Evolutionary conservation across 1,140 invertebrate species (phyloP).

Genomic region (Diprion similis): DNA sequence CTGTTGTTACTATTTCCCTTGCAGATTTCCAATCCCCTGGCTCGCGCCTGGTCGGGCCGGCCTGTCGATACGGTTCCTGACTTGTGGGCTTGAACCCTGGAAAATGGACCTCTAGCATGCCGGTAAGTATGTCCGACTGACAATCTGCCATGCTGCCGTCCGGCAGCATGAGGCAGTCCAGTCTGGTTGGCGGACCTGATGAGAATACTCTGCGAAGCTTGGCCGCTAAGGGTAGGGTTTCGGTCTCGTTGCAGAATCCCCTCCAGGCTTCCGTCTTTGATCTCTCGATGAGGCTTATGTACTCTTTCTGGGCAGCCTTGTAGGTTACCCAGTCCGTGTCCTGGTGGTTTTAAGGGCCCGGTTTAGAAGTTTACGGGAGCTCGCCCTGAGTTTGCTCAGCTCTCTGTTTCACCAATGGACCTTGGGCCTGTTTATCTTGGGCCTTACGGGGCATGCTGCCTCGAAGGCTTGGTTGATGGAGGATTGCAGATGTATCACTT

Average conservation of each 20-base stretch:
- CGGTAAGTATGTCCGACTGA: conserved; percentile 7
- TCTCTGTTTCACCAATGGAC: neutral
- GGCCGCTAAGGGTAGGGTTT: conserved; percentile 6
- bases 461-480: neutral
- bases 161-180: neutral
- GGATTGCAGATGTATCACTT: neutral
- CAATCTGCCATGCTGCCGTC: neutral
- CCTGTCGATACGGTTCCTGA: neutral
- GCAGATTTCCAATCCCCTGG: neutral
- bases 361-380: conserved; percentile 10
- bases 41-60: neutral
- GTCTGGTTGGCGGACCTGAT: neutral
- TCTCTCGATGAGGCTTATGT: conserved; percentile 14
- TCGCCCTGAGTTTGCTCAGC: neutral
- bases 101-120: conserved; percentile 16
- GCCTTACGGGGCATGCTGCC: too few relatives aligned
- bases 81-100: neutral
- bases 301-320: neutral
- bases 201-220: conserved; percentile 17
- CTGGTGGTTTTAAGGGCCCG: neutral
- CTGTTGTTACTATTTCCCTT: neutral
- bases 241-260: neutral
- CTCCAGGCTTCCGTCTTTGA: conserved; percentile 8
- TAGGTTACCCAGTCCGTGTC: neutral
- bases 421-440: too few relatives aligned